A percentile compares a stretch with the other conserved stretches of the same genome.
Evolutionary conservation across 2,888 invertebrate species (phyloP).

Genomic region (Agrenia bidenticulata): DNA sequence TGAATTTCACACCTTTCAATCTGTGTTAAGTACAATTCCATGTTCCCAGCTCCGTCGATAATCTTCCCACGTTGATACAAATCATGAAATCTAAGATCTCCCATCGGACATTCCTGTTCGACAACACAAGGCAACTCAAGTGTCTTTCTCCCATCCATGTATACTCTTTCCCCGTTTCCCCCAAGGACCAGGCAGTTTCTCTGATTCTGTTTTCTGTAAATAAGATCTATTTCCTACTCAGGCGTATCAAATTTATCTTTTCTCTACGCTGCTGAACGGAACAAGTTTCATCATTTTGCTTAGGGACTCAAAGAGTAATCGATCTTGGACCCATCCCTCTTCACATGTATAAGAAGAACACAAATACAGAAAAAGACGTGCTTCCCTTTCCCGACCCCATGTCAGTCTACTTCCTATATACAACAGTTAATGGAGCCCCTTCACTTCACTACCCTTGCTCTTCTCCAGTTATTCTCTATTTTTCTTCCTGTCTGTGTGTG

Average conservation of each 20-base stretch:
- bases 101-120: constrained; percentile 1
- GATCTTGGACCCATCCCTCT: constrained; percentile 3
- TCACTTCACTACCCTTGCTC: neutral
- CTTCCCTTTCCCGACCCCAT: constrained; percentile 7
- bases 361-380: neutral
- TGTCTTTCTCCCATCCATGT: neutral
- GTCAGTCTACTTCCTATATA: constrained; percentile 1
- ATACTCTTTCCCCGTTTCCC: neutral
- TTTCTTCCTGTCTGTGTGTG: too few relatives aligned
- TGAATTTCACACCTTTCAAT: neutral
- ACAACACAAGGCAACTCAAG: neutral
- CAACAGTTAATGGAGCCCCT: constrained; percentile 4
- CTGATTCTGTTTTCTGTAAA: constrained; percentile 23
- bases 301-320: constrained; percentile 17
- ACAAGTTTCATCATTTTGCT: constrained; percentile 19
- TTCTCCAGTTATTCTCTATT: too few relatives aligned
- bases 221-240: constrained; percentile 17
- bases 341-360: neutral
- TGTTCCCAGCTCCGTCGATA: neutral
- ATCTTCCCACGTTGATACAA: neutral
- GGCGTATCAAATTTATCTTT: constrained; percentile 22
- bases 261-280: constrained; percentile 2
- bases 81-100: constrained; percentile 11
- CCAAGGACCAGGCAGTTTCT: constrained; percentile 20
- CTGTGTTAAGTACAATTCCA: neutral